phyloP scores from a whole-genome alignment of 2,113 vertebrate genomes.

The Etia nguti region DNA sequence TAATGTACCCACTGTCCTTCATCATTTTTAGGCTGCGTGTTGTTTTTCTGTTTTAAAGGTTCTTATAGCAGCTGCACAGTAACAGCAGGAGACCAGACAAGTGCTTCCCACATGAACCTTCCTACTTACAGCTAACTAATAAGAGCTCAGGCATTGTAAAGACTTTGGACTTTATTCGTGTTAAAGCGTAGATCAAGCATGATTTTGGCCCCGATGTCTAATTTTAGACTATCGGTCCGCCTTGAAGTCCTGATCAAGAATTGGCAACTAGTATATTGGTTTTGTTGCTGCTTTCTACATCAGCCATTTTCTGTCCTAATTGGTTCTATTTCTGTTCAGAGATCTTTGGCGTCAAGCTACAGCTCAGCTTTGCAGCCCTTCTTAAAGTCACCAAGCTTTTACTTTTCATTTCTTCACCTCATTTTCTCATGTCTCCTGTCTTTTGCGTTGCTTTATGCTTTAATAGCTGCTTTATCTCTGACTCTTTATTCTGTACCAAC shows the following conservation, averaged over 20 bases:
- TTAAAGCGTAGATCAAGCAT: not conserved
- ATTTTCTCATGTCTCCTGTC: not conserved
- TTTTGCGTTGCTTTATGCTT: not conserved
- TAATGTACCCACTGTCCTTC: accelerated
- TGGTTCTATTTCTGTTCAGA: conserved; percentile 21
- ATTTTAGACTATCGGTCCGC: not conserved
- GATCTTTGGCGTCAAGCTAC: not conserved
- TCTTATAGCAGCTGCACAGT: not conserved
- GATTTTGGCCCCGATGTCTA: not conserved
- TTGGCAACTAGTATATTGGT: not conserved
- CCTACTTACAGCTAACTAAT: not conserved
- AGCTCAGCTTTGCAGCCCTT: not conserved
- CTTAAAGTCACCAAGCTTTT: not conserved
- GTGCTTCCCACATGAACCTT: not conserved
- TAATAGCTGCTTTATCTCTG: not conserved
- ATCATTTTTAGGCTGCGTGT: not conserved
- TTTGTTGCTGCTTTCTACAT: not conserved
- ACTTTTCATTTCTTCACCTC: not conserved
- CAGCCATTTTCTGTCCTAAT: conserved; percentile 9
- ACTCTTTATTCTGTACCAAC: not conserved
- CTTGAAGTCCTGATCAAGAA: conserved; percentile 11
- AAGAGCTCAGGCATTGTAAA: not conserved
- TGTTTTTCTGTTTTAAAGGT: not conserved
- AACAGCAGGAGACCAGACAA: not conserved
- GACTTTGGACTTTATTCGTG: not conserved